phyloP scores from a whole-genome alignment of 2,888 invertebrate species.

The Carpatolechia fugitivella region DNA sequence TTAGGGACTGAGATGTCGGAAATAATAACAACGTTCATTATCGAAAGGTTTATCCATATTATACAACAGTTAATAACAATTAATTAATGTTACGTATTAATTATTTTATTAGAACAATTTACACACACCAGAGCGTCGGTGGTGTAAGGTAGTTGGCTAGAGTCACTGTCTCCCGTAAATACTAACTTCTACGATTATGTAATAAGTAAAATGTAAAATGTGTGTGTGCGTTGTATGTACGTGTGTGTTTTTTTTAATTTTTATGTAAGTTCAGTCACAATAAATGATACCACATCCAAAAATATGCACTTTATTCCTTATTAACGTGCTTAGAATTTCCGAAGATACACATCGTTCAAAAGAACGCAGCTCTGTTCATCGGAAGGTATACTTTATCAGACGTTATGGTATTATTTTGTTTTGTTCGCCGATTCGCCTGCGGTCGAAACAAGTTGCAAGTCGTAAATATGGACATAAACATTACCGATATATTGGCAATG shows the following conservation, averaged over 20 bases:
- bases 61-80: too few relatives aligned
- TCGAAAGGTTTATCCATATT: too few relatives aligned
- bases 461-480: constrained; percentile 1
- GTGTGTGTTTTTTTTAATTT: neutral
- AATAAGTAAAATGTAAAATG: too few relatives aligned
- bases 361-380: constrained; percentile 36
- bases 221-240: too few relatives aligned
- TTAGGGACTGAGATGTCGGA: constrained; percentile 31
- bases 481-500: neutral
- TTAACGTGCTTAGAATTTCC: constrained; percentile 27
- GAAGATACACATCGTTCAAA: constrained; percentile 39
- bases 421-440: neutral
- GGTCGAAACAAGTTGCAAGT: neutral
- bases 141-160: too few relatives aligned
- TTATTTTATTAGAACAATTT: too few relatives aligned
- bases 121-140: too few relatives aligned
- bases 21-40: neutral
- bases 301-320: constrained; percentile 1
- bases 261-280: too few relatives aligned
- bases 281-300: constrained; percentile 25
- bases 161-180: too few relatives aligned
- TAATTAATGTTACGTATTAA: too few relatives aligned
- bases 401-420: constrained; percentile 32
- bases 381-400: constrained; percentile 36
- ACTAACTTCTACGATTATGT: too few relatives aligned